Conservation (phyloP, 2,797 vertebrate species). For the Leptatherina wallacei region DNA sequence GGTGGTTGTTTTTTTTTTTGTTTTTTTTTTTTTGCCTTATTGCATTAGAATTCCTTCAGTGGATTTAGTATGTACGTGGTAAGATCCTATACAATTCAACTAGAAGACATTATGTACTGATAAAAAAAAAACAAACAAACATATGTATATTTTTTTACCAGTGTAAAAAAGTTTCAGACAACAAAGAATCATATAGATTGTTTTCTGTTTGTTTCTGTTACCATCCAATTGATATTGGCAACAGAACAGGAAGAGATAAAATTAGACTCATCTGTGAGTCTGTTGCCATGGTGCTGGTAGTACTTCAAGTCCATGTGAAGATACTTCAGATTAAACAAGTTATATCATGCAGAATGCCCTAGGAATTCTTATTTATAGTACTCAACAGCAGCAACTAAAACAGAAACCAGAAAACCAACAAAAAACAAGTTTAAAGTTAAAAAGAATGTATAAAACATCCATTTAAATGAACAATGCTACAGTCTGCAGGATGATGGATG, state of each 20-base stretch:
- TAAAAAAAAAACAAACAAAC: too few relatives aligned
- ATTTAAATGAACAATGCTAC: neutral
- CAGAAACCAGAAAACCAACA: neutral
- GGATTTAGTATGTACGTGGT: too few relatives aligned
- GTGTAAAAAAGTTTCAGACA: too few relatives aligned
- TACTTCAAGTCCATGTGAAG: neutral
- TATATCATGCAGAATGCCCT: neutral
- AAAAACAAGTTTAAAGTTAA: neutral
- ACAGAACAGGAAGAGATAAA: constrained; percentile 1
- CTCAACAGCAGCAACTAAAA: neutral
- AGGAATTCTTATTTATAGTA: neutral
- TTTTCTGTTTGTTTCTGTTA: neutral
- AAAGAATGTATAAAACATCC: neutral
- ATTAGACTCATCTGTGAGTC: neutral
- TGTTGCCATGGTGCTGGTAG: constrained; percentile 10
- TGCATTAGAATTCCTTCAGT: too few relatives aligned
- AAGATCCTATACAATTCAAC: too few relatives aligned
- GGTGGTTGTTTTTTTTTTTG: too few relatives aligned
- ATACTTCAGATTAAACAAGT: neutral
- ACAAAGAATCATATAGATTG: too few relatives aligned
- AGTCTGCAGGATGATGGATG: neutral
- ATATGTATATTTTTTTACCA: too few relatives aligned
- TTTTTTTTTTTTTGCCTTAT: too few relatives aligned
- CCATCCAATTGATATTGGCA: neutral
- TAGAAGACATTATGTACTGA: too few relatives aligned